These are phyloP conservation scores for Rhynchopsitta pachyrhyncha DNA, from an alignment of 2,113 vertebrate genomes.

Conservation along the genomic window DNA sequence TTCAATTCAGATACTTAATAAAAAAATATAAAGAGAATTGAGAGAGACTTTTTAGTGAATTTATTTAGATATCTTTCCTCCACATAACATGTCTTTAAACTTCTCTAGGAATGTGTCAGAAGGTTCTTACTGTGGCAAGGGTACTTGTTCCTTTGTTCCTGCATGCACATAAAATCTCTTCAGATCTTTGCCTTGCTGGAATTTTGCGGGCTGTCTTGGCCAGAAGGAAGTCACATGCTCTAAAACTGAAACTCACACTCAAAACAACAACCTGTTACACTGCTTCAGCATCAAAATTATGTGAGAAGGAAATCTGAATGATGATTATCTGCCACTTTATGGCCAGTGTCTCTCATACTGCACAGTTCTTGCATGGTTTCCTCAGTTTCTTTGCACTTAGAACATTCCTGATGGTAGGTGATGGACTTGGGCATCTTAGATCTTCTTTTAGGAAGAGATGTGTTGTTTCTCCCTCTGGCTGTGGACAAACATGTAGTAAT, in stretches of 20 bases:
- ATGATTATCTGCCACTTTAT: not conserved
- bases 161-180: not conserved
- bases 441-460: not conserved
- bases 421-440: not conserved
- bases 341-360: not conserved
- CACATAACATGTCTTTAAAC: not conserved
- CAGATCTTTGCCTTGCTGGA: not conserved
- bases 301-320: not conserved
- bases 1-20: not conserved
- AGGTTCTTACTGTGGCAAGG: not conserved
- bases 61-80: not conserved
- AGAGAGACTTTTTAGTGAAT: not conserved
- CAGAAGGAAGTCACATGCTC: not conserved
- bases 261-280: not conserved
- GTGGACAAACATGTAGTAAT: not conserved
- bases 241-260: not conserved
- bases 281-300: not conserved
- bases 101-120: not conserved
- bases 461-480: not conserved
- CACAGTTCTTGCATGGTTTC: fast-evolving
- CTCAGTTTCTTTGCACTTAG: fast-evolving
- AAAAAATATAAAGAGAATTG: not conserved
- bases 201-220: not conserved
- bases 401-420: not conserved
- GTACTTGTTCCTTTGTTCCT: not conserved